Evolutionary conservation across 2,113 vertebrate genomes (phyloP), one percentile per base, ranked within the genome.

Genomic region (Taurulus bubalis): DNA sequence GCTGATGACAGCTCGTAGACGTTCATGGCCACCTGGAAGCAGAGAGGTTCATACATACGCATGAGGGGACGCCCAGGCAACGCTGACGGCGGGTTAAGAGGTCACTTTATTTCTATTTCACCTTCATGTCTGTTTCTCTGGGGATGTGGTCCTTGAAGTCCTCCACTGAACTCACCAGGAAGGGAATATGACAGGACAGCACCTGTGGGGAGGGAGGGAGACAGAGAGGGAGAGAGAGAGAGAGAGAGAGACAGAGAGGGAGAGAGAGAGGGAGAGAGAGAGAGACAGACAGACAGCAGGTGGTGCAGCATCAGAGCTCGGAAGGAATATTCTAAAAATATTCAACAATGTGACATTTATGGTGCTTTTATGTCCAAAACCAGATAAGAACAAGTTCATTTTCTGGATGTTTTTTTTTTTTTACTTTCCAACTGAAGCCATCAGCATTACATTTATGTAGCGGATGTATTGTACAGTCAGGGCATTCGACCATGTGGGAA

Each of bases 141-240:
- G 98, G 98, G 96, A 99, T 99, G 96, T 99, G 98, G 92, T 99
- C 98, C 90, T 99, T 99, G 82, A 99, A 99, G 85, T 99, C 98
- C 89, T 99, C 98, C 47, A 99, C 98, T 28, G 98, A 99, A 92
- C 98, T 99, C 90, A 99, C 98, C 93, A 99, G 96, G 93, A 99
- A 99, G 80, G 98, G 98, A 96, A 99, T 99, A 90, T 99, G 98
- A 91, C 98, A 99, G 66, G 98, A 99, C 79, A 99, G 95, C 63
- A 99, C 98, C 98, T 99, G 65, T 28, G 2, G 24, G 24, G 8
- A 11, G 6, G 28, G 42, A 15, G 14, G 6, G 45, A 5, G 32
- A 3, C 22, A 28, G 8, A 49, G 0, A 11, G 6, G 28, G 42
- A 15, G 14, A 18, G 45, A 5, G 15, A 15, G 1, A 49, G 42